Evolutionary conservation across 64 coral and sea anemone species (phyloP), one percentile per base, ranked within the genome.

Genomic region (Cladopsammia gracilis): DNA sequence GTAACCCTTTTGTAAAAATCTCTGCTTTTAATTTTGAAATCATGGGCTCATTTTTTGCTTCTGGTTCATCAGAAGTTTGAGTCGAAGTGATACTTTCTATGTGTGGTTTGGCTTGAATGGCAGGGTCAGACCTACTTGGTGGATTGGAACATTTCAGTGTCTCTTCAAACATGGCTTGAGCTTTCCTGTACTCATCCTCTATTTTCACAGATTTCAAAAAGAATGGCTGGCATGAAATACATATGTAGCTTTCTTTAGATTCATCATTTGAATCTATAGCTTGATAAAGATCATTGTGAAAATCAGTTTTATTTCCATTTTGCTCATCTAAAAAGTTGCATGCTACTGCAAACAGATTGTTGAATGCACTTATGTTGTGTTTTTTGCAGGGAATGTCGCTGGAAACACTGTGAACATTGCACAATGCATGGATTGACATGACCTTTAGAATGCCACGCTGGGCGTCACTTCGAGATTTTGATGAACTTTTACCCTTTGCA

Each of bases 341-440:
- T 50, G 73, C 45, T 2, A 75, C 73, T 50, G 46, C 18, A 77
- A 77, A 77, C 19, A 23, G 19, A n/a, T n/a, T n/a, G n/a, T 77
- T 48, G 53, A 77, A 75, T 24, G 57, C 75, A 53, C 10, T 57
- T 23, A 24, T 57, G 10, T 77, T 77, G n/a, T 77, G 75, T 77
- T 51, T 77, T 25, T 56, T 54, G 48, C 75, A 77, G 75, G 49
- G 49, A 56, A 77, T 77, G 75, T 57, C 73, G n/a, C 73, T 75
- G 15, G 73, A 50, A 75, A 75, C 45, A 75, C 15, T 75, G 73
- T 51, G 73, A 75, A 75, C 73, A 18, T 75, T 7, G 18, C 45
- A 75, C 48, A 75, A 75, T 47, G 44, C 45, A 75, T 20, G 73
- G 45, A 50, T 3, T 75, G 18, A n/a, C n/a, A n/a, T n/a, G n/a